Evolutionary conservation across 2,888 invertebrate genomes (phyloP).

Genomic region (Andrena marginata): DNA sequence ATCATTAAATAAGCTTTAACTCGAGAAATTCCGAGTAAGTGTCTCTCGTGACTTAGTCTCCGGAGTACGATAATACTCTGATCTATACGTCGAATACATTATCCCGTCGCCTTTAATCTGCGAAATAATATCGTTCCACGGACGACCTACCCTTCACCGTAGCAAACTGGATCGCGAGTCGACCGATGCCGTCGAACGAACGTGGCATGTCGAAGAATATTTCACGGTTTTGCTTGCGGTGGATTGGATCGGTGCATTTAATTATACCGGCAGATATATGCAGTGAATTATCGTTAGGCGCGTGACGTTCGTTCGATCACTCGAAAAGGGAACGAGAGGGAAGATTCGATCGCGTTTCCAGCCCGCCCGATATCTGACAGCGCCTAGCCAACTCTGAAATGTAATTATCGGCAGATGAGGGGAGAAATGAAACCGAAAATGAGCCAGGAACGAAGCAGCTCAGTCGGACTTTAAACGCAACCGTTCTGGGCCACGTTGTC

Average conservation of each 20-base stretch:
- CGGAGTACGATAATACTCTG: conserved; percentile 26
- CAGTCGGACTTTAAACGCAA: background rate
- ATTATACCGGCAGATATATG: background rate
- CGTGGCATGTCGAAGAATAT: background rate
- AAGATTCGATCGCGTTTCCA: conserved; percentile 6
- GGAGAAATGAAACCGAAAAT: conserved; percentile 6
- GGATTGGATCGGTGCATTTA: background rate
- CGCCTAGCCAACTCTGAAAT: conserved; percentile 1
- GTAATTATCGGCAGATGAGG: conserved; percentile 15
- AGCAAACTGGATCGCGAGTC: background rate
- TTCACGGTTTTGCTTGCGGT: background rate
- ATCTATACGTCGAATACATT: conserved; percentile 9
- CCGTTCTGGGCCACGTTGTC: background rate
- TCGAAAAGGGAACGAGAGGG: background rate
- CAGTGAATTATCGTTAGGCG: background rate
- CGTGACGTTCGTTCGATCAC: conserved; percentile 1
- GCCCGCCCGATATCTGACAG: background rate
- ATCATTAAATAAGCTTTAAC: conserved; percentile 39
- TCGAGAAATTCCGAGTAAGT: conserved; percentile 20
- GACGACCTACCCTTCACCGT: background rate
- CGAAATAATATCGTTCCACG: conserved; percentile 4
- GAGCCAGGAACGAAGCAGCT: background rate
- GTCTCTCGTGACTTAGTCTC: conserved; percentile 7
- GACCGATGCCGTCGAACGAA: background rate
- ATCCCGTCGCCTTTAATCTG: conserved; percentile 13